Evolutionary conservation across 23 tunicate species (phyloP), one percentile per base, ranked within the genome.

Genomic region (Pegea sp.): DNA sequence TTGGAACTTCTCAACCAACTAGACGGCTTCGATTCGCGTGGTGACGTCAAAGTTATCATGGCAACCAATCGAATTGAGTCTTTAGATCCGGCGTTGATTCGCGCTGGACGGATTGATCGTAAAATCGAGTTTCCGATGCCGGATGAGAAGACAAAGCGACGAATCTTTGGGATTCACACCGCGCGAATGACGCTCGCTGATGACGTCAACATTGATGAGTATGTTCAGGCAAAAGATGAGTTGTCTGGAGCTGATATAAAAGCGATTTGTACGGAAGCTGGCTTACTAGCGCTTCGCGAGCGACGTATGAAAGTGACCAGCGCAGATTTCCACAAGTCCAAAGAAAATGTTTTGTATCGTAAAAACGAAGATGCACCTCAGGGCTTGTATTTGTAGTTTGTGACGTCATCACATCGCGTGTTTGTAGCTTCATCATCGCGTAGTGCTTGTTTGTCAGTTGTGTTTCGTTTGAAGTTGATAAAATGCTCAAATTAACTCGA

Each of bases 81-180:
- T 0, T 69, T 89, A 1, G 98, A 89, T 56, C 91, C 98, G 1
- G 98, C 98, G 26, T 38, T 89, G 31, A 78, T 89, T 52, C 78
- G 98, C 22, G 76, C 98, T 44, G 92, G 98, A 3, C 80, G 98
- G 28, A 89, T 89, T 52, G 98, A 89, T 53, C 52, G 98, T 29
- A 89, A 89, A 67, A 89, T 89, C 34, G 98, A 89, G 34, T 89
- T 89, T 52, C 98, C 98, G 33, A 71, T 78, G 76, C 98, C 98
- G 2, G 81, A 89, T 48, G 90, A 71, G 58, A 78, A 78, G 48
- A 78, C 92, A 2, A 88, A 88, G 62, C 78, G 80, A 13, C 65
- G 97, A 23, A 88, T 88, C 26, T 88, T 88, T 64, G 62, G 67
- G 49, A 88, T 88, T 60, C 97, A 88, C 75, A 88, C 97, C 3